Conservation (phyloP, 2,888 invertebrate genomes). For the Perithous albicinctus region DNA sequence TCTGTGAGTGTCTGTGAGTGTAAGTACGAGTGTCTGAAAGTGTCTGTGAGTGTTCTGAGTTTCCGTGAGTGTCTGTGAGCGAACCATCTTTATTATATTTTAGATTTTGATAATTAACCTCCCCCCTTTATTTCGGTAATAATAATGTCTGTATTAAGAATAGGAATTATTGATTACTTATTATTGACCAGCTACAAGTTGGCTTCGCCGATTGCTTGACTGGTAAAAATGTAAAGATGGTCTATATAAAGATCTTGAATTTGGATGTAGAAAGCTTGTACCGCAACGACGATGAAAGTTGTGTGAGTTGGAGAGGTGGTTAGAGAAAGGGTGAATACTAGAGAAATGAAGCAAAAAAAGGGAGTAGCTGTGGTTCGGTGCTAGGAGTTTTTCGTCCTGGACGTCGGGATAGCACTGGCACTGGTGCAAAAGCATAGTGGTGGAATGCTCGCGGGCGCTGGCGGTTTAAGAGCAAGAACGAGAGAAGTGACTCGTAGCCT, state of each 20-base stretch:
- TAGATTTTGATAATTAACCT: too few relatives aligned
- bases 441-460: constrained; percentile 49
- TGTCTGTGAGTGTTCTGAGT: too few relatives aligned
- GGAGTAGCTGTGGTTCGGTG: constrained; percentile 39
- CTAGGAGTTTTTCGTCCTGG: constrained; percentile 72
- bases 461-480: constrained; percentile 74
- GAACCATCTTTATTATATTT: too few relatives aligned
- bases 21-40: too few relatives aligned
- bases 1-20: too few relatives aligned
- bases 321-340: constrained; percentile 35
- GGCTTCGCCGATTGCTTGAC: too few relatives aligned
- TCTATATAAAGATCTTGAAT: background rate
- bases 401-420: constrained; percentile 33
- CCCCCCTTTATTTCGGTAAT: too few relatives aligned
- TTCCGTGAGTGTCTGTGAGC: too few relatives aligned
- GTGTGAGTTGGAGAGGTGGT: constrained; percentile 16
- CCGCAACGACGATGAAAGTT: background rate
- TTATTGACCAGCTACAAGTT: too few relatives aligned
- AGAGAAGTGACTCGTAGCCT: constrained; percentile 70
- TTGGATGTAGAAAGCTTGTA: background rate
- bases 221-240: background rate
- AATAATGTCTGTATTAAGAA: too few relatives aligned
- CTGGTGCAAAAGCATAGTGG: constrained; percentile 32
- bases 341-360: constrained; percentile 40
- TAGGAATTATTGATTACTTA: too few relatives aligned